Evolutionary conservation across 2,113 vertebrate species (phyloP).

Genomic region (Thermophis baileyi): DNA sequence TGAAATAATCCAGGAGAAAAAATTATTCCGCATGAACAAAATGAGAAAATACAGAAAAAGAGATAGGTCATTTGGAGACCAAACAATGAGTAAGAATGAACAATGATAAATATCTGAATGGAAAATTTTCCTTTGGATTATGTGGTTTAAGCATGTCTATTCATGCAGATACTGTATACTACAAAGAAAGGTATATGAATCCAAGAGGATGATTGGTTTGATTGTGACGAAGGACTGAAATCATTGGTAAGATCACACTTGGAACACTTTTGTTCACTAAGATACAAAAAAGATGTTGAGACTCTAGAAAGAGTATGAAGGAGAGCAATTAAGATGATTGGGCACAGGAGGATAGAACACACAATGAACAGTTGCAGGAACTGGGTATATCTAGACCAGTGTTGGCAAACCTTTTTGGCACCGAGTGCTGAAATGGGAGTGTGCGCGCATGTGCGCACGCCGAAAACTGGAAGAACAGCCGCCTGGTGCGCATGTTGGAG

Average conservation of each 20-base stretch:
- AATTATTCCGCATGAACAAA: not conserved
- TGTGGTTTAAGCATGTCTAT: not conserved
- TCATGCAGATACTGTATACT: not conserved
- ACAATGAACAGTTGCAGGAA: not conserved
- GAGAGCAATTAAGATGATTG: not conserved
- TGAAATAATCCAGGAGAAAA: not conserved
- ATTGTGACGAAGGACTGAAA: not conserved
- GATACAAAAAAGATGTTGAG: not conserved
- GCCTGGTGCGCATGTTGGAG: fast-evolving
- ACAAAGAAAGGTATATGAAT: not conserved
- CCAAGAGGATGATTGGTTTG: not conserved
- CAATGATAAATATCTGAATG: not conserved
- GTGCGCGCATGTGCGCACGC: no score
- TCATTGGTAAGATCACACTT: not conserved
- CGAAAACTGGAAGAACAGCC: no score
- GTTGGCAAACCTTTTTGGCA: no score
- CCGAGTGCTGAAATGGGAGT: no score
- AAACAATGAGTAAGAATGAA: not conserved
- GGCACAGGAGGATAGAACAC: not conserved
- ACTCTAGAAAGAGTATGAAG: not conserved
- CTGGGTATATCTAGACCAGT: not conserved
- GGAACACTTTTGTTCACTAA: not conserved
- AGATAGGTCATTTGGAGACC: not conserved
- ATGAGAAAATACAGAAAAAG: not conserved
- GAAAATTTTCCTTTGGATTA: not conserved